Percentiles rank a stretch among this genome's conserved stretches.
Conservation (phyloP, 2,797 vertebrate genomes). For the Pelobates cultripes region DNA sequence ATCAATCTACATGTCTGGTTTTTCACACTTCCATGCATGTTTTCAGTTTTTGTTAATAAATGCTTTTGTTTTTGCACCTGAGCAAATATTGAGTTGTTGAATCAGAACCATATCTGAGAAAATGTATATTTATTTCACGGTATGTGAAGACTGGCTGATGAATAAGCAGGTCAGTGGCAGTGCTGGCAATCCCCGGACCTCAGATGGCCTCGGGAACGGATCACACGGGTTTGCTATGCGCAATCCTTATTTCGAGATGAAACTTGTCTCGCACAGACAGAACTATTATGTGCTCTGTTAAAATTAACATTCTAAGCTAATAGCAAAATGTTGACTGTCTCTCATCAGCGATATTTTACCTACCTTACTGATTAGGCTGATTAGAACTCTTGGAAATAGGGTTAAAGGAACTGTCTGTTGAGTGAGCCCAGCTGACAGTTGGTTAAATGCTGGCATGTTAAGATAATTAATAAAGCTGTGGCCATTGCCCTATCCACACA, state of each 20-base stretch:
- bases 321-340: too few species aligned
- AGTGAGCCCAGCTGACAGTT: too few species aligned
- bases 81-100: conserved; percentile 34
- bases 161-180: conserved; percentile 16
- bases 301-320: too few species aligned
- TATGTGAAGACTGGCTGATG: background rate
- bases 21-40: conserved; percentile 37
- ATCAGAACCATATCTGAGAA: conserved; percentile 23
- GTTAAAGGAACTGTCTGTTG: too few species aligned
- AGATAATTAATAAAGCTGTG: too few species aligned
- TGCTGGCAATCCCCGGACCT: conserved; percentile 11
- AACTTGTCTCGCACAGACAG: conserved; percentile 13
- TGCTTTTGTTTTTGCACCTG: conserved; percentile 44
- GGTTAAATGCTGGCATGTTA: too few species aligned
- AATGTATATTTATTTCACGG: conserved; percentile 25
- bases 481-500: too few species aligned
- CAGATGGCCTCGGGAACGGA: conserved; percentile 1
- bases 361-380: too few species aligned
- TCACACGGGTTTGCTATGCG: conserved; percentile 1
- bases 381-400: too few species aligned
- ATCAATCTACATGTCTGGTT: conserved; percentile 41
- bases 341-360: too few species aligned
- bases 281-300: too few species aligned
- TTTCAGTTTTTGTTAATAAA: conserved; percentile 36
- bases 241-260: conserved; percentile 6